These are phyloP conservation scores for Acrocephalus arundinaceus DNA, from an alignment of 2,113 vertebrate genomes.

Conservation along the genomic window DNA sequence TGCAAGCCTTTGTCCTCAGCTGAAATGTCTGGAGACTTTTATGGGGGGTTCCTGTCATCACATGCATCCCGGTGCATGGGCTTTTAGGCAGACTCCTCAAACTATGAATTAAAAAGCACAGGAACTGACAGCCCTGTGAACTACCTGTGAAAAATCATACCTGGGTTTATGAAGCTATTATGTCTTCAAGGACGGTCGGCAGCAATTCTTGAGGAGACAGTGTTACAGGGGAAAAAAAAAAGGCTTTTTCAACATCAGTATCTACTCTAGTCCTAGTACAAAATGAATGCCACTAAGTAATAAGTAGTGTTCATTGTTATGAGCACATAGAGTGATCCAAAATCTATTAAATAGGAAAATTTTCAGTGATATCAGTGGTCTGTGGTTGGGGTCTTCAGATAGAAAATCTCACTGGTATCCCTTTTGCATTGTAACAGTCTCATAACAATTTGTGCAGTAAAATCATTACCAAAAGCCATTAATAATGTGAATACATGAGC, in stretches of 20 bases:
- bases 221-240: neutral
- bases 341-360: slow-evolving; percentile 31
- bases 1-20: slow-evolving; percentile 23
- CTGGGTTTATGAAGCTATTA: slow-evolving; percentile 68
- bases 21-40: slow-evolving; percentile 50
- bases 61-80: slow-evolving; percentile 16
- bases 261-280: neutral
- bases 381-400: slow-evolving; percentile 24
- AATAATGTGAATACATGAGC: slow-evolving; percentile 31
- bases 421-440: slow-evolving; percentile 54
- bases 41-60: slow-evolving; percentile 47
- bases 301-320: slow-evolving; percentile 32
- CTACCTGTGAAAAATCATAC: slow-evolving; percentile 67
- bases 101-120: slow-evolving; percentile 66
- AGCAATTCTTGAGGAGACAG: slow-evolving; percentile 49
- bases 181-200: slow-evolving; percentile 49
- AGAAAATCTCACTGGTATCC: slow-evolving; percentile 53
- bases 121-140: slow-evolving; percentile 56
- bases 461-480: slow-evolving; percentile 61
- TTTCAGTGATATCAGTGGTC: slow-evolving; percentile 35
- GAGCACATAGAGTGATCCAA: slow-evolving; percentile 24
- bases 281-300: slow-evolving; percentile 55
- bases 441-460: slow-evolving; percentile 59
- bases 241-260: slow-evolving; percentile 15
- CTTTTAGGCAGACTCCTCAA: slow-evolving; percentile 63